A percentile compares a stretch with the other conserved stretches of the same genome.
phyloP scores from a whole-genome alignment of 2,888 invertebrate species.

The Melinopterus prodromus region DNA sequence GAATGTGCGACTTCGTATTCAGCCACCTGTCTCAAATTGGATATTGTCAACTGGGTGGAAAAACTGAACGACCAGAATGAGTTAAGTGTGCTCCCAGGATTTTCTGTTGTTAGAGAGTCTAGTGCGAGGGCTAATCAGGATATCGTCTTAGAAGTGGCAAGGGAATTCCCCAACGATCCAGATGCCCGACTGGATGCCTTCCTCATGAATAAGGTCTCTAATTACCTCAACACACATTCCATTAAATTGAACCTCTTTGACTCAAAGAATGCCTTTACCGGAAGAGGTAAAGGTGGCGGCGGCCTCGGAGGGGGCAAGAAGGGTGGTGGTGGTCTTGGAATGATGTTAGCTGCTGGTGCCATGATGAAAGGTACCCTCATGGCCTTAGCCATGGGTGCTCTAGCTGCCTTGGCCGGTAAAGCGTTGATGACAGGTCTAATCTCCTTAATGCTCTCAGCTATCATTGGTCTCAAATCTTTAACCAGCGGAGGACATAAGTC shows the following conservation, averaged over 20 bases:
- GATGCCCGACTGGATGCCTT: conserved; percentile 80
- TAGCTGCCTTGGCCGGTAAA: conserved; percentile 83
- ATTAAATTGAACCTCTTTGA: conserved; percentile 77
- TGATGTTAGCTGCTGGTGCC: conserved; percentile 62
- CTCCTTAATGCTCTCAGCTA: conserved; percentile 79
- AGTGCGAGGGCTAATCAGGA: conserved; percentile 65
- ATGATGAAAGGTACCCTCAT: conserved; percentile 75
- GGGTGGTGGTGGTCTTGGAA: conserved; percentile 64
- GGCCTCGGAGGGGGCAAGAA: conserved; percentile 61
- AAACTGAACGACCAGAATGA: conserved; percentile 75
- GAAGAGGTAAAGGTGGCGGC: conserved; percentile 62
- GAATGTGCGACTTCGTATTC: conserved; percentile 70
- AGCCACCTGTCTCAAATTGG: conserved; percentile 80
- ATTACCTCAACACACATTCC: conserved; percentile 77
- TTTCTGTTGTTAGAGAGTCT: conserved; percentile 78
- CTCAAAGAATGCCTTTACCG: conserved; percentile 63
- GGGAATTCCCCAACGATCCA: conserved; percentile 78
- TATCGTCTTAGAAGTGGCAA: conserved; percentile 77
- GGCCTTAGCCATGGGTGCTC: conserved; percentile 75
- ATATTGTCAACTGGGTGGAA: conserved; percentile 79
- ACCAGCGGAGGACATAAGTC: conserved; percentile 71
- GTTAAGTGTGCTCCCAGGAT: conserved; percentile 75
- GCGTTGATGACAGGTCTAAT: conserved; percentile 84
- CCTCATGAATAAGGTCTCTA: conserved; percentile 74
- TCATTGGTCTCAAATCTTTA: conserved; percentile 78